phyloP scores from a whole-genome alignment of 2,797 vertebrate genomes.

The Melanogrammus aeglefinus region DNA sequence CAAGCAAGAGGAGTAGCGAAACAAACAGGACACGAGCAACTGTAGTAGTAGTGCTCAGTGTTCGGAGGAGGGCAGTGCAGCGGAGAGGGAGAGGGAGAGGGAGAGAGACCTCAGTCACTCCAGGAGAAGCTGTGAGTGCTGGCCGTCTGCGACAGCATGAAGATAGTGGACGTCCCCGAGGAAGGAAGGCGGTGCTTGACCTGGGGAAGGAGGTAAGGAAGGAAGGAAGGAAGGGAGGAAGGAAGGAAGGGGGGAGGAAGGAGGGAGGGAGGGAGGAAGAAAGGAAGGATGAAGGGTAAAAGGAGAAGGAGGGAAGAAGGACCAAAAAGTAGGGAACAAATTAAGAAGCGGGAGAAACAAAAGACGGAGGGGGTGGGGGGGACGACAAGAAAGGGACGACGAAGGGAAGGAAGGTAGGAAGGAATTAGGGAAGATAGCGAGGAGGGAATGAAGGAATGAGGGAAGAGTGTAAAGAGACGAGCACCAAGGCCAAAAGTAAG shows the following conservation, averaged over 20 bases:
- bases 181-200: slow-evolving; percentile 96
- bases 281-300: no score
- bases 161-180: slow-evolving; percentile 98
- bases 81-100: slow-evolving; percentile 55
- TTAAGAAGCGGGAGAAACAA: neutral
- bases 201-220: slow-evolving; percentile 74
- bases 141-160: slow-evolving; percentile 99
- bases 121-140: slow-evolving; percentile 99
- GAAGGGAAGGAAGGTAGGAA: neutral
- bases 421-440: neutral
- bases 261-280: no score
- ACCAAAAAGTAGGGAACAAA: no score
- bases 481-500: neutral
- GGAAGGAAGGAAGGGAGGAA: slow-evolving; percentile 64
- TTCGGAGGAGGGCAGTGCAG: slow-evolving; percentile 33
- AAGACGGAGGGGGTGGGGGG: neutral
- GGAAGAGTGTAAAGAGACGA: neutral
- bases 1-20: slow-evolving; percentile 42
- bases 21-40: neutral
- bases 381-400: neutral
- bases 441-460: neutral
- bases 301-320: no score
- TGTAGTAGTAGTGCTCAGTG: neutral
- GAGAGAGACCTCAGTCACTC: slow-evolving; percentile 92
- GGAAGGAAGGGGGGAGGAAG: slow-evolving; percentile 9